Evolutionary conservation across 2,797 vertebrate genomes (phyloP).

Genomic region (Scyliorhinus canicula): DNA sequence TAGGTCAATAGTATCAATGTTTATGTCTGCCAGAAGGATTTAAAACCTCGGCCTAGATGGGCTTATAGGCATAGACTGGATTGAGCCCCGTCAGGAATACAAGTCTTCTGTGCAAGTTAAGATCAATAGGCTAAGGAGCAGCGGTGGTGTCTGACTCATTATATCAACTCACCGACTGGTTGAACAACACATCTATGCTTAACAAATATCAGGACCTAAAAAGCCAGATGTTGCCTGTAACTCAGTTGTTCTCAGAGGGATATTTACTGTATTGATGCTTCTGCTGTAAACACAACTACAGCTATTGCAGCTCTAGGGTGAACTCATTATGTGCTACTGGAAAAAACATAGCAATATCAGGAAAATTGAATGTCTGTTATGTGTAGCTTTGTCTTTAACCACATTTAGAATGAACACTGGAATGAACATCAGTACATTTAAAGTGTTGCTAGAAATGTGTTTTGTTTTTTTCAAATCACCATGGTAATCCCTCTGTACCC

Average conservation of each 20-base stretch:
- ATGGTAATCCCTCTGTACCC: not conserved
- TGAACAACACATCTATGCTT: conserved; percentile 27
- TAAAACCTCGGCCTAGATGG: conserved; percentile 8
- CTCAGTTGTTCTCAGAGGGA: not conserved
- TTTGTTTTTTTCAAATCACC: not conserved
- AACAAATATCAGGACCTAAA: not conserved
- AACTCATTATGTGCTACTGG: conserved; percentile 3
- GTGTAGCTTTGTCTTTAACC: not conserved
- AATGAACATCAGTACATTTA: not conserved
- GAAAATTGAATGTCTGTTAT: conserved; percentile 14
- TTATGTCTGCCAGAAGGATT: conserved; percentile 34
- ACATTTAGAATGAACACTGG: not conserved
- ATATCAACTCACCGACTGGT: conserved; percentile 24
- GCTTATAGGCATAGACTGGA: conserved; percentile 19
- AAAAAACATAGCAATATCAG: not conserved
- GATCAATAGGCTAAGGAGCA: conserved; percentile 36
- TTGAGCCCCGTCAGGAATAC: conserved; percentile 34
- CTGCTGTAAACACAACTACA: conserved; percentile 16
- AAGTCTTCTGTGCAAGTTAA: conserved; percentile 29
- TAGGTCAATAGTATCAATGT: conserved; percentile 35
- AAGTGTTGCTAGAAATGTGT: not conserved
- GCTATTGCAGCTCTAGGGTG: conserved; percentile 6
- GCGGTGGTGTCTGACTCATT: conserved; percentile 21
- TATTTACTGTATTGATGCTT: conserved; percentile 29
- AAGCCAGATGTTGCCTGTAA: conserved; percentile 30